Percentiles rank a stretch among this genome's conserved stretches.
Evolutionary conservation across 2,113 vertebrate species (phyloP).

Genomic region (Callopanchax toddi): DNA sequence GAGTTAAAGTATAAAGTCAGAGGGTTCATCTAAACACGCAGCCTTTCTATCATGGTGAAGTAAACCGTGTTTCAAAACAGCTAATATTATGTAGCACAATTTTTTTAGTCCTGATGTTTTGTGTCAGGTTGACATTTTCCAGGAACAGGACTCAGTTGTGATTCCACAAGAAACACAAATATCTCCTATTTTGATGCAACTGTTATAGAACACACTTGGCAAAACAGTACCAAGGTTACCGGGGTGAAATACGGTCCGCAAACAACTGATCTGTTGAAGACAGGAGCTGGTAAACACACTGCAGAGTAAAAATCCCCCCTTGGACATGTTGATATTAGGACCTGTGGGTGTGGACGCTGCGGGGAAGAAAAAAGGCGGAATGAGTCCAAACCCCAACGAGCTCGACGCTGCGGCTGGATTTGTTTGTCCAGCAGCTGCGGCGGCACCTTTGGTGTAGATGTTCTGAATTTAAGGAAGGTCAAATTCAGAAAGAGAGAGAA

Average conservation of each 20-base stretch:
- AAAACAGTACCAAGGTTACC: background rate
- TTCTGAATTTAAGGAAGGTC: constrained; percentile 42
- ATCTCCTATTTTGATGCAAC: background rate
- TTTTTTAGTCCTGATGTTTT: background rate
- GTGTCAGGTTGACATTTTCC: background rate
- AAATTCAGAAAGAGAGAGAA: constrained; percentile 14
- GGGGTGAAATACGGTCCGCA: constrained; percentile 7
- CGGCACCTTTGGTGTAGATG: constrained; percentile 28
- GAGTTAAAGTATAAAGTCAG: too few relatives aligned
- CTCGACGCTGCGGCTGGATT: constrained; percentile 13
- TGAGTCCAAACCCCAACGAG: constrained; percentile 23
- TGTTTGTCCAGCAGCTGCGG: constrained; percentile 45
- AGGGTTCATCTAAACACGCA: background rate
- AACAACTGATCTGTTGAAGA: constrained; percentile 10
- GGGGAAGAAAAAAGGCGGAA: constrained; percentile 30
- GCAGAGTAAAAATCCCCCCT: constrained; percentile 38
- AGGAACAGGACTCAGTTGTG: background rate
- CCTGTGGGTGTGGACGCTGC: constrained; percentile 43
- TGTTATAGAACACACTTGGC: background rate
- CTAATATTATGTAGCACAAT: background rate
- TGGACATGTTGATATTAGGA: constrained; percentile 56
- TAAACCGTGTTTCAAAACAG: background rate
- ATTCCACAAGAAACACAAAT: background rate
- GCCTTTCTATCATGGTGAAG: background rate
- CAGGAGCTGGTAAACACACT: constrained; percentile 21